A percentile compares a stretch with the other conserved stretches of the same genome.
Evolutionary conservation across 2,113 vertebrate genomes (phyloP).

Genomic region (Ptilorrhoa leucosticta): DNA sequence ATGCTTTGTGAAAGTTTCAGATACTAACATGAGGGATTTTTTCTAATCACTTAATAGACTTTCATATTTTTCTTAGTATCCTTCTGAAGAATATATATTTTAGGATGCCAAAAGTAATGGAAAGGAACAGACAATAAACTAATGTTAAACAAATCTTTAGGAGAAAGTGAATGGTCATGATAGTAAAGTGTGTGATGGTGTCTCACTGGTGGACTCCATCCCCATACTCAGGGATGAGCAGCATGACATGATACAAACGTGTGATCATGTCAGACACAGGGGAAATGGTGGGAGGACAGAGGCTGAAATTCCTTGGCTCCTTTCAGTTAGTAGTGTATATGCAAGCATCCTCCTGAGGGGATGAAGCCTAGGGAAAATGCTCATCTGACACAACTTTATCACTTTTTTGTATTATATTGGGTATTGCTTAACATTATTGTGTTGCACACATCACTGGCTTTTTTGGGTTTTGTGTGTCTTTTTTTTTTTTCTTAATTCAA

Average conservation of each 20-base stretch:
- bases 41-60: background rate
- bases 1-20: background rate
- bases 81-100: background rate
- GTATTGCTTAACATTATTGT: background rate
- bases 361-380: background rate
- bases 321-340: background rate
- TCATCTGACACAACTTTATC: background rate
- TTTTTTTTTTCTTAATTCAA: background rate
- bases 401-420: background rate
- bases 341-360: background rate
- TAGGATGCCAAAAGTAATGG: background rate
- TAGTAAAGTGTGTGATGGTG: background rate
- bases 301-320: background rate
- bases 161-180: background rate
- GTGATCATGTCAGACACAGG: background rate
- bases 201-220: background rate
- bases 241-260: accelerated
- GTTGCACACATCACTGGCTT: background rate
- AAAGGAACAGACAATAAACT: background rate
- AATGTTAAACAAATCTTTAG: background rate
- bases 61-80: background rate
- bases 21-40: background rate
- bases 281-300: background rate
- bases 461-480: background rate
- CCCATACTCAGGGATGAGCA: background rate